These are phyloP conservation scores for Eupristina koningsbergeri DNA, from an alignment of 1,140 invertebrate genomes.

Conservation along the genomic window DNA sequence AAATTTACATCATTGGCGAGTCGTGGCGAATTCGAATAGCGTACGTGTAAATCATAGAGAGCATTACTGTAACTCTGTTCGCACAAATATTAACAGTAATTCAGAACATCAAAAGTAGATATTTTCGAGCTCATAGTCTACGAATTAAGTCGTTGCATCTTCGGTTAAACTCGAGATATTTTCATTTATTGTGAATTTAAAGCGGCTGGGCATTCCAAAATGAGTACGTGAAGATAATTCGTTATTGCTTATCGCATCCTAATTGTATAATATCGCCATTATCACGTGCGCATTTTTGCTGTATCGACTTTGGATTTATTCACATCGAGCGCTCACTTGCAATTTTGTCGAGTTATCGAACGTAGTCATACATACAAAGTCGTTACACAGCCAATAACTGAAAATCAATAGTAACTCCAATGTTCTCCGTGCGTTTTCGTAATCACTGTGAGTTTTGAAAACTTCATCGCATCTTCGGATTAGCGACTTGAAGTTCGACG, in stretches of 20 bases:
- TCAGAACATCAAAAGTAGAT: background rate
- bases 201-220: background rate
- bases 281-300: background rate
- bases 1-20: background rate
- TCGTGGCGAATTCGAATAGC: background rate
- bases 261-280: background rate
- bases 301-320: background rate
- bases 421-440: background rate
- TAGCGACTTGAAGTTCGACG: background rate
- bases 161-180: background rate
- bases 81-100: background rate
- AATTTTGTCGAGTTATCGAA: background rate
- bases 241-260: background rate
- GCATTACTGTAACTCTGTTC: background rate
- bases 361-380: background rate
- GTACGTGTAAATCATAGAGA: background rate
- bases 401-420: background rate
- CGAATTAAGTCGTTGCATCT: background rate
- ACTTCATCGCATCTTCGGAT: background rate
- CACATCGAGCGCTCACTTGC: background rate
- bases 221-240: background rate
- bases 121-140: background rate
- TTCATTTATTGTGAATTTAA: background rate
- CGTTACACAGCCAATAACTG: background rate
- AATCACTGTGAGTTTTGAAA: background rate